Evolutionary conservation across 64 coral and sea anemone species (phyloP).

Genomic region (Hydrozoanthus tunicans): DNA sequence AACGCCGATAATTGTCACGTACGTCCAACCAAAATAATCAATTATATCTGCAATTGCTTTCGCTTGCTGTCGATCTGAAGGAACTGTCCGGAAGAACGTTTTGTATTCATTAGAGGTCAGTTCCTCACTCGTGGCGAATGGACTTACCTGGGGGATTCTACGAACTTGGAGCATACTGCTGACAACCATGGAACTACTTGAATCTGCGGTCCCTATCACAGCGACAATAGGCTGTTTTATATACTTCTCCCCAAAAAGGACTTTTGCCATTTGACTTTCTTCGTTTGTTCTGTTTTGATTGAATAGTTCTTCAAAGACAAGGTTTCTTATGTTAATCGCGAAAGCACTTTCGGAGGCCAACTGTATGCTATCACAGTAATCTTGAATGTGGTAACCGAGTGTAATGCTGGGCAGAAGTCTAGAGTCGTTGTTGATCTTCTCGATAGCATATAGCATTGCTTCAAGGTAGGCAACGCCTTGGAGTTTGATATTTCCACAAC

Average conservation of each 20-base stretch:
- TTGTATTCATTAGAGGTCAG: conserved; percentile 47
- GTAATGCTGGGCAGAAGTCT: conserved; percentile 28
- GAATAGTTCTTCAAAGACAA: conserved; percentile 35
- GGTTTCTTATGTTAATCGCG: conserved; percentile 38
- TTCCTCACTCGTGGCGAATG: conserved; percentile 51
- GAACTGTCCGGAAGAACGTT: conserved; percentile 47
- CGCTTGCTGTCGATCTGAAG: conserved; percentile 49
- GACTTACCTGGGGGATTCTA: conserved; percentile 30
- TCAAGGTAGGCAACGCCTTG: conserved; percentile 42
- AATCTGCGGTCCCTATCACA: conserved; percentile 32
- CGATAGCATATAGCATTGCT: conserved; percentile 38
- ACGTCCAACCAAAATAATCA: conserved; percentile 49
- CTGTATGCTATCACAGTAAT: conserved; percentile 14
- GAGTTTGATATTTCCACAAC: conserved; percentile 35
- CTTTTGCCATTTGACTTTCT: neutral
- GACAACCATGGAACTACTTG: conserved; percentile 36
- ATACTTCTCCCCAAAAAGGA: conserved; percentile 2
- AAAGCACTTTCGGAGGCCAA: conserved; percentile 50
- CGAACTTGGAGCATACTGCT: conserved; percentile 25
- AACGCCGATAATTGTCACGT: conserved; percentile 41
- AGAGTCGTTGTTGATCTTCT: conserved; percentile 30
- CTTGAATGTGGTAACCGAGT: conserved; percentile 36
- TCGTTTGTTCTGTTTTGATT: neutral
- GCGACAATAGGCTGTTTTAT: conserved; percentile 8
- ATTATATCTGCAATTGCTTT: conserved; percentile 54